Evolutionary conservation across 2,797 vertebrate species (phyloP).

Genomic region (Distichodus sexfasciatus): DNA sequence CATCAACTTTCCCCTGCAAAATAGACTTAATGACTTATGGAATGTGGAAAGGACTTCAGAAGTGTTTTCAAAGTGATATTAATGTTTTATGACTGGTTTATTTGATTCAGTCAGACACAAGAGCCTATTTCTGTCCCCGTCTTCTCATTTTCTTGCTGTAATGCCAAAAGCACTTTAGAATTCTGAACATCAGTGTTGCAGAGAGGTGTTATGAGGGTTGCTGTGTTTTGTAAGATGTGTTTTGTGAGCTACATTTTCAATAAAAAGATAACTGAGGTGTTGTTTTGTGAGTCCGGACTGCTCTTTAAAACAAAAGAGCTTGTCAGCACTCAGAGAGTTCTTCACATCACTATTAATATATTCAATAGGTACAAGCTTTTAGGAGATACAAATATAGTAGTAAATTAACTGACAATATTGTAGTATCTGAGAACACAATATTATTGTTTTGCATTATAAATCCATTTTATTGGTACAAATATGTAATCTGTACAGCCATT

Average conservation of each 20-base stretch:
- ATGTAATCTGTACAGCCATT: too few relatives aligned
- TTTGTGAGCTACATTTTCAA: not conserved
- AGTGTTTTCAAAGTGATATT: not conserved
- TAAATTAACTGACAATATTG: too few relatives aligned
- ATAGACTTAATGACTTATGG: not conserved
- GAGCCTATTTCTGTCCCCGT: not conserved
- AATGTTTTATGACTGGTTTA: not conserved
- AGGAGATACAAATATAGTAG: too few relatives aligned
- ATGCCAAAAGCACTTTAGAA: not conserved
- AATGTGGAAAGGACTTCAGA: not conserved
- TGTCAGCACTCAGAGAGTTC: not conserved
- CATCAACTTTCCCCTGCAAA: not conserved
- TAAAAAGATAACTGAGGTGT: not conserved
- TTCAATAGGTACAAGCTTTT: too few relatives aligned
- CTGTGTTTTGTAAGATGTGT: not conserved
- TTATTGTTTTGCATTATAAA: too few relatives aligned
- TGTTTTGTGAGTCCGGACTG: not conserved
- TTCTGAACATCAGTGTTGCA: not conserved
- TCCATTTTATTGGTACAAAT: too few relatives aligned
- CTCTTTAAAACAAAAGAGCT: not conserved
- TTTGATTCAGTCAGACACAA: not conserved
- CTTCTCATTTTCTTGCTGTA: not conserved
- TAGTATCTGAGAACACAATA: too few relatives aligned
- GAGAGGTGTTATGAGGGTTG: not conserved
- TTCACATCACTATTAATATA: not conserved